Percentiles rank a stretch among this genome's conserved stretches.
Conservation (phyloP, 2,797 vertebrate species). For the Cheirogaleus major region DNA sequence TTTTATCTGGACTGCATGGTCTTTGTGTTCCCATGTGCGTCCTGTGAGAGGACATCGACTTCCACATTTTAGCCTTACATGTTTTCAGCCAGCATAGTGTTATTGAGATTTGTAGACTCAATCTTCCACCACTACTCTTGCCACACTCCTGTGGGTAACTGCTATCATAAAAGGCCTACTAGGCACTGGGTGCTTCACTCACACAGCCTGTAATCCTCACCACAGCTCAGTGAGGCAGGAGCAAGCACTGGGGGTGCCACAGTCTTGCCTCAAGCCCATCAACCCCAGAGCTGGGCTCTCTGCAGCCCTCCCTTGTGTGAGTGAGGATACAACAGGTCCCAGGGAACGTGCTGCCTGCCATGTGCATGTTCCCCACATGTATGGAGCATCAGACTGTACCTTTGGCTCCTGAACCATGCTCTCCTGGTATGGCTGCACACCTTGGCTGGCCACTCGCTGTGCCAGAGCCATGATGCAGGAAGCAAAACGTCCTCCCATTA, state of each 20-base stretch:
- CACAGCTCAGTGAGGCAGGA: neutral
- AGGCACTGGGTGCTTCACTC: no score
- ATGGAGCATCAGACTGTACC: neutral
- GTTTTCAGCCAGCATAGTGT: rapidly evolving
- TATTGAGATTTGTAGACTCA: neutral
- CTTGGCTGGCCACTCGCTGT: neutral
- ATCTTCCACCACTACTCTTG: rapidly evolving
- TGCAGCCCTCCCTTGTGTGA: no score
- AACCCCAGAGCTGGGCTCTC: neutral
- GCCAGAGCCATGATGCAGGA: neutral
- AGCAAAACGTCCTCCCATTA: neutral
- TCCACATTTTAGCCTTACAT: neutral
- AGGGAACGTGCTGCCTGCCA: neutral
- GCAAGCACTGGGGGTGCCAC: rapidly evolving
- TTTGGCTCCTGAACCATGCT: neutral
- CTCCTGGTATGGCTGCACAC: neutral
- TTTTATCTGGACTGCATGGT: rapidly evolving
- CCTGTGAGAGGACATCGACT: neutral
- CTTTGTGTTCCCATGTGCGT: neutral
- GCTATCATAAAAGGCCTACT: neutral
- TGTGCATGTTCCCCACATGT: neutral
- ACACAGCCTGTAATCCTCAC: neutral
- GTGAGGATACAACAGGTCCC: no score
- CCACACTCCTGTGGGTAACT: neutral
- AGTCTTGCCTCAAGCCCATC: rapidly evolving